A percentile compares a stretch with the other conserved stretches of the same genome.
Evolutionary conservation across 2,113 vertebrate genomes (phyloP).

Genomic region (Embiotoca jacksoni): DNA sequence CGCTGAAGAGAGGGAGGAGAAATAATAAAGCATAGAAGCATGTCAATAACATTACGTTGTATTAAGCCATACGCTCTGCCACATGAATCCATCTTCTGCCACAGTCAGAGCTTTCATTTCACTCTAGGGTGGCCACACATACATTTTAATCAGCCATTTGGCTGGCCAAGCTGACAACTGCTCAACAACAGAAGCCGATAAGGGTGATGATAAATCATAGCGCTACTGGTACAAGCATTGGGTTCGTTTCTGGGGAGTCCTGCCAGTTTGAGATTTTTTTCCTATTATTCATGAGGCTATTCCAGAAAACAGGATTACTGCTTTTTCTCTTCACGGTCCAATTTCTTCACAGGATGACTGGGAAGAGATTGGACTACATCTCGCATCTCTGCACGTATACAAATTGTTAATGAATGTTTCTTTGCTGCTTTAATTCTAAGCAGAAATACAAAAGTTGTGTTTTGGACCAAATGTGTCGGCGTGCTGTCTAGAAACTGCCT

Average conservation of each 20-base stretch:
- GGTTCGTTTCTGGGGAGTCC: slow-evolving; percentile 61
- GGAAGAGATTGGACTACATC: slow-evolving; percentile 23
- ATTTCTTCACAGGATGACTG: slow-evolving; percentile 27
- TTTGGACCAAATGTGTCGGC: not conserved
- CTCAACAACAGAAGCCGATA: slow-evolving; percentile 78
- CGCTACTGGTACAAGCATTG: slow-evolving; percentile 49
- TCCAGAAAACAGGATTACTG: slow-evolving; percentile 61
- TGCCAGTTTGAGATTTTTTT: slow-evolving; percentile 60
- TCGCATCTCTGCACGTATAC: slow-evolving; percentile 19
- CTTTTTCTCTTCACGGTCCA: slow-evolving; percentile 56
- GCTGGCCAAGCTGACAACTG: slow-evolving; percentile 74
- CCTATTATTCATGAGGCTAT: slow-evolving; percentile 41
- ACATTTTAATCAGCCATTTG: slow-evolving; percentile 84
- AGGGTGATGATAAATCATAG: slow-evolving; percentile 77
- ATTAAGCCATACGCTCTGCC: slow-evolving; percentile 69
- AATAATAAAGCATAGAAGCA: slow-evolving; percentile 75
- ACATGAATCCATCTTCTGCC: slow-evolving; percentile 77
- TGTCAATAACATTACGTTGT: slow-evolving; percentile 81
- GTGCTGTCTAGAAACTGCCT: not conserved
- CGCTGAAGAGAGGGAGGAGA: slow-evolving; percentile 44
- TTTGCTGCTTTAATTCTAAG: not conserved
- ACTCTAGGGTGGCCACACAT: slow-evolving; percentile 79
- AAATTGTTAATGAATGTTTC: slow-evolving; percentile 1
- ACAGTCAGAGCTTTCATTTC: slow-evolving; percentile 75
- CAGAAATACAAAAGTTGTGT: not conserved